A percentile compares a stretch with the other conserved stretches of the same genome.
phyloP scores from a whole-genome alignment of 2,797 vertebrate genomes.

The Tiaroga cobitis region DNA sequence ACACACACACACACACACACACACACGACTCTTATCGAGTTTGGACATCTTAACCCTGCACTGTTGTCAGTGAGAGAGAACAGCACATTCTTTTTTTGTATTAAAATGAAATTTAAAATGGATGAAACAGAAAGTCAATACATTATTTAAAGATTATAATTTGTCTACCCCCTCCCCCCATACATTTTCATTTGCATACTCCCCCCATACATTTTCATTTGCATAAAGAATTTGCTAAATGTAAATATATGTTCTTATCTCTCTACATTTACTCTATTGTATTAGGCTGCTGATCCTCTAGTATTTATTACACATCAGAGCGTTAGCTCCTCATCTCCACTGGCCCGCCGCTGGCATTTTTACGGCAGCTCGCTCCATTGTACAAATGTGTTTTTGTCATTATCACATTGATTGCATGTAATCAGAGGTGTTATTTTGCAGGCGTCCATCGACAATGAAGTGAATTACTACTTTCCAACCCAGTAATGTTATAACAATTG shows the following conservation, averaged over 20 bases:
- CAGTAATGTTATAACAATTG: slow-evolving; percentile 96
- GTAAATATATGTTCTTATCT: slow-evolving; percentile 15
- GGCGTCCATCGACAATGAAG: slow-evolving; percentile 86
- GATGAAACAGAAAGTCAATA: background rate
- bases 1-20: slow-evolving; percentile 55
- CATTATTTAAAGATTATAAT: background rate
- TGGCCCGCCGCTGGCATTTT: slow-evolving; percentile 61
- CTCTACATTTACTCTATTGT: background rate
- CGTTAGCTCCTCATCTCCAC: slow-evolving; percentile 34
- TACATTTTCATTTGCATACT: background rate
- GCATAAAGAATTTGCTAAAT: background rate
- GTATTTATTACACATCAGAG: slow-evolving; percentile 41
- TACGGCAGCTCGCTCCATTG: slow-evolving; percentile 75
- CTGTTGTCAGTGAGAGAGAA: slow-evolving; percentile 32
- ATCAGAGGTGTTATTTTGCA: slow-evolving; percentile 87
- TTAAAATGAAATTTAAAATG: background rate
- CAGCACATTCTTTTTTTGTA: background rate
- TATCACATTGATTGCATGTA: slow-evolving; percentile 88
- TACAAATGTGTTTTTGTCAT: slow-evolving; percentile 86
- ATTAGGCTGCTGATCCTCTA: slow-evolving; percentile 1
- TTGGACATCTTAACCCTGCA: slow-evolving; percentile 45
- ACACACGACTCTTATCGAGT: slow-evolving; percentile 49
- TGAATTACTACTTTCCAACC: slow-evolving; percentile 90
- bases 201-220: background rate
- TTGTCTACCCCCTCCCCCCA: background rate